Percentiles rank a stretch among this genome's conserved stretches.
phyloP scores from a whole-genome alignment of 2,888 invertebrate genomes.

The Drosophila subsilvestris region DNA sequence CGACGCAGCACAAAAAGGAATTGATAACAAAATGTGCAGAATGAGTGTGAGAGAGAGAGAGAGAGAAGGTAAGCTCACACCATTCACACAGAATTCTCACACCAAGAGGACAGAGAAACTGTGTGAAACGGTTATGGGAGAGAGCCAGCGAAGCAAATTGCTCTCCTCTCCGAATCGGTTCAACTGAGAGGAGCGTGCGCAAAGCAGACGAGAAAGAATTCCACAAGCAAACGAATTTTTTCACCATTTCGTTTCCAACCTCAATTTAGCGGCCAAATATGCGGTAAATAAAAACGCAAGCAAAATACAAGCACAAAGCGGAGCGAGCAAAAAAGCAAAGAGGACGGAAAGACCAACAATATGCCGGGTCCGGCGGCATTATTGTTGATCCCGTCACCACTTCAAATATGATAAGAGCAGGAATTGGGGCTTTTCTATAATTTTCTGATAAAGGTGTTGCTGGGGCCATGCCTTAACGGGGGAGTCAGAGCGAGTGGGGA shows the following conservation, averaged over 20 bases:
- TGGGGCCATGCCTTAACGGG: slow-evolving; percentile 34
- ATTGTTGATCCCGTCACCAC: slow-evolving; percentile 35
- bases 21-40: slow-evolving; percentile 64
- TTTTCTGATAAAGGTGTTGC: slow-evolving; percentile 58
- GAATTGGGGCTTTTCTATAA: slow-evolving; percentile 23
- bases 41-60: no score
- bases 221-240: slow-evolving; percentile 62
- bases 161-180: slow-evolving; percentile 48
- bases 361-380: slow-evolving; percentile 39
- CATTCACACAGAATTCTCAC: slow-evolving; percentile 30
- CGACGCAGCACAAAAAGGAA: slow-evolving; percentile 59
- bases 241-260: slow-evolving; percentile 60
- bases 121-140: slow-evolving; percentile 72
- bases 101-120: slow-evolving; percentile 51
- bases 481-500: background rate
- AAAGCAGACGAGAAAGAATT: slow-evolving; percentile 41
- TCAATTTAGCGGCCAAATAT: slow-evolving; percentile 63
- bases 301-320: slow-evolving; percentile 39
- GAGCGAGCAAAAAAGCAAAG: slow-evolving; percentile 19
- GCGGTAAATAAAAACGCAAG: slow-evolving; percentile 49
- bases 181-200: slow-evolving; percentile 49
- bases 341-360: slow-evolving; percentile 13
- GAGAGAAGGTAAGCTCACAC: slow-evolving; percentile 25
- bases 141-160: slow-evolving; percentile 4
- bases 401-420: slow-evolving; percentile 24